Conservation (phyloP, 1,140 invertebrate species). For the Physella acuta region DNA sequence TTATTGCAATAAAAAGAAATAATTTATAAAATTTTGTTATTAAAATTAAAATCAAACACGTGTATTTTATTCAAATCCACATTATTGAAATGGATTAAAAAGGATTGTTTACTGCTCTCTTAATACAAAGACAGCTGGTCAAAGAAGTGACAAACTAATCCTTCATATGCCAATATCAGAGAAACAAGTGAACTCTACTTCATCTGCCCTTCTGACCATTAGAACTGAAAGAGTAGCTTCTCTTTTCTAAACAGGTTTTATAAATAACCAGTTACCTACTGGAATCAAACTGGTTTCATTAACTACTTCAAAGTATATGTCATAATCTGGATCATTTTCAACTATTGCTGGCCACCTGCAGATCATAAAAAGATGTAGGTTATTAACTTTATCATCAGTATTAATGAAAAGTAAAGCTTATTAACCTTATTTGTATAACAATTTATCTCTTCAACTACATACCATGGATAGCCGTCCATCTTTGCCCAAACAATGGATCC, state of each 20-base stretch:
- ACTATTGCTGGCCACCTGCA: conserved; percentile 73
- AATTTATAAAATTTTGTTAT: background rate
- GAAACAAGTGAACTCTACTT: too few relatives aligned
- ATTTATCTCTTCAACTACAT: too few relatives aligned
- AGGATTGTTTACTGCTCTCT: background rate
- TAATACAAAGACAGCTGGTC: background rate
- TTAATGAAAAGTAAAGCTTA: too few relatives aligned
- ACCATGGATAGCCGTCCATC: conserved; percentile 69
- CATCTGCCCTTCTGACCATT: background rate
- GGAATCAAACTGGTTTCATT: conserved; percentile 38
- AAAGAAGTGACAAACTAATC: background rate
- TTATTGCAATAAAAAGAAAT: too few relatives aligned
- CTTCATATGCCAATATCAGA: too few relatives aligned
- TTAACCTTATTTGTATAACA: too few relatives aligned
- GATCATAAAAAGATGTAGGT: too few relatives aligned
- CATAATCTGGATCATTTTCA: conserved; percentile 70
- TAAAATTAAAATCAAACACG: background rate
- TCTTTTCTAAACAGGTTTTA: background rate
- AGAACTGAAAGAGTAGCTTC: background rate
- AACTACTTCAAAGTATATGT: conserved; percentile 63
- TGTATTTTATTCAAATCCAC: background rate
- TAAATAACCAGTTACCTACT: conserved; percentile 33
- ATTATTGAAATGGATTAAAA: background rate
- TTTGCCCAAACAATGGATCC: conserved; percentile 72
- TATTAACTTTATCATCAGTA: too few relatives aligned